These are phyloP conservation scores for Miniopterus natalensis DNA, from an alignment of 2,113 vertebrate species.

Conservation along the genomic window DNA sequence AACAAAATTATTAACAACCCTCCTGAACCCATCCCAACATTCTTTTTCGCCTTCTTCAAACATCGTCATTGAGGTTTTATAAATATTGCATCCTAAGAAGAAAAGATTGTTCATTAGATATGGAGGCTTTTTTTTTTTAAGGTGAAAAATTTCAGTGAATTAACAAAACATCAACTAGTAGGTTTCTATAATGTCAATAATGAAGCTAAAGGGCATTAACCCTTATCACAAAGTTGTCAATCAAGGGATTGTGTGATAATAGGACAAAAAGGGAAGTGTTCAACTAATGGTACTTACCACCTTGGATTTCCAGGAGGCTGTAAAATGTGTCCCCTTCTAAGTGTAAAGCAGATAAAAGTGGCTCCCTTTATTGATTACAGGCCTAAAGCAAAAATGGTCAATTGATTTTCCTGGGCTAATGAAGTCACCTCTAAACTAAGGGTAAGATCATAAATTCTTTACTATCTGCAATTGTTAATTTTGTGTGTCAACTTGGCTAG, in stretches of 20 bases:
- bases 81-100: slow-evolving; percentile 50
- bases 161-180: slow-evolving; percentile 43
- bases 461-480: slow-evolving; percentile 44
- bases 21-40: neutral
- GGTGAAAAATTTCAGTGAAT: slow-evolving; percentile 48
- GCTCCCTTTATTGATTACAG: neutral
- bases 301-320: neutral
- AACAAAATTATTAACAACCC: slow-evolving; percentile 32
- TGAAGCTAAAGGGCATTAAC: neutral
- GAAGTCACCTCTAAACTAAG: slow-evolving; percentile 28
- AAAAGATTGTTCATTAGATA: slow-evolving; percentile 35
- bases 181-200: slow-evolving; percentile 47
- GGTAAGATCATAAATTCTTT: slow-evolving; percentile 43
- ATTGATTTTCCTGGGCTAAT: slow-evolving; percentile 1
- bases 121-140: neutral
- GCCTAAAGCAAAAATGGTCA: neutral
- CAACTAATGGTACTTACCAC: slow-evolving; percentile 19
- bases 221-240: slow-evolving; percentile 43
- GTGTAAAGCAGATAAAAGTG: slow-evolving; percentile 48
- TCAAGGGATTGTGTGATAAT: neutral
- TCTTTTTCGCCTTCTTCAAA: slow-evolving; percentile 49
- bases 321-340: slow-evolving; percentile 45
- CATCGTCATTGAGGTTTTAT: neutral
- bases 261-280: slow-evolving; percentile 36
- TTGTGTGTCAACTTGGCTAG: neutral